Evolutionary conservation across 2,888 invertebrate species (phyloP).

Genomic region (Vesta saturnalis): DNA sequence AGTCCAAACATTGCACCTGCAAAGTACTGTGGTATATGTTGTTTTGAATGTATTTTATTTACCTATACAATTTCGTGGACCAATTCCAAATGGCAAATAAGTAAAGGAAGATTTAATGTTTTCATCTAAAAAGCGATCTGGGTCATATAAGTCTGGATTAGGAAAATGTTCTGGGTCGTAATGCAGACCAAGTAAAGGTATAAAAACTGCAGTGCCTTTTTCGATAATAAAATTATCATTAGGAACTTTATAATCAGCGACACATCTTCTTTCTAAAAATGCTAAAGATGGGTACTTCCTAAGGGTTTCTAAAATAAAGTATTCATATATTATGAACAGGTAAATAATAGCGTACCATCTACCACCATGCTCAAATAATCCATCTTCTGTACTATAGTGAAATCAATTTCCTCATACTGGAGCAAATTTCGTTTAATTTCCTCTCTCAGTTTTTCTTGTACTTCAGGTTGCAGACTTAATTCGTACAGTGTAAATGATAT

Average conservation of each 20-base stretch:
- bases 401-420: constrained; percentile 61
- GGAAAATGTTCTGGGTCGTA: no score
- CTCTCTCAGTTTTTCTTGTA: no score
- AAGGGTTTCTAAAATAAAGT: constrained; percentile 57
- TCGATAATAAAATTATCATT: constrained; percentile 49
- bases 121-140: constrained; percentile 56
- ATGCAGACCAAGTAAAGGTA: constrained; percentile 53
- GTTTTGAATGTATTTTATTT: not conserved
- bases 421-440: no score
- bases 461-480: no score
- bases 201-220: constrained; percentile 55
- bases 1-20: constrained; percentile 41
- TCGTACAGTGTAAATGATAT: constrained; percentile 68
- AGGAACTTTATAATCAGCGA: constrained; percentile 50
- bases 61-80: no score
- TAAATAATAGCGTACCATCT: no score
- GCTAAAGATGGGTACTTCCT: constrained; percentile 59
- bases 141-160: constrained; percentile 59
- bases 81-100: constrained; percentile 30
- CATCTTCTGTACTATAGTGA: constrained; percentile 66
- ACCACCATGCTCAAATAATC: constrained; percentile 68
- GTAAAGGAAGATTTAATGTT: constrained; percentile 27
- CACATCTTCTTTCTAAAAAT: constrained; percentile 51
- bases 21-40: constrained; percentile 41
- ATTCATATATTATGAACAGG: constrained; percentile 58